Base-by-base conservation (phyloP, 2,797 vertebrate genomes). In the Ctenopoma multispine region DNA sequence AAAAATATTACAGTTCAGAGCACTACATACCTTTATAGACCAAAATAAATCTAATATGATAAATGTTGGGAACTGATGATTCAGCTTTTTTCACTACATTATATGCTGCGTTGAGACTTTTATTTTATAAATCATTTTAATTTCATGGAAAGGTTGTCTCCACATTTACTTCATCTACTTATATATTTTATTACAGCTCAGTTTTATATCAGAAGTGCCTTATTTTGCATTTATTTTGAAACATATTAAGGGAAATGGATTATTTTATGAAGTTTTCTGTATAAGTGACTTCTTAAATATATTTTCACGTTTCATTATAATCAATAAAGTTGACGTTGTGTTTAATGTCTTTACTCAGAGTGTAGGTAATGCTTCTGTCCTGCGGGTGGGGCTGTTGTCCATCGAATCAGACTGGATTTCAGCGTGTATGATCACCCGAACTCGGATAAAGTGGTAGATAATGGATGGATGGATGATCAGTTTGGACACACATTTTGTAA, bases 371-470 rank as follows among this genome's bases (percentile, higher is more conserved):
- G 3, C 23, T 18, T 70, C 23, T 77, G 71, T 63, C 79, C 89
- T 83, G 53, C 71, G 85, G 89, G 63, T 78, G 89, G 67, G 13
- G 63, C 63, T 83, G 61, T 78, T 76, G 44, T n/a, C 8, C 46
- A 8, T 63, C 38, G 15, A 46, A 62, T 47, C 8, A 36, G 0
- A 24, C 13, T 13, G 44, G 7, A 20, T n/a, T n/a, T 41, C 38
- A 40, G 40, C 17, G 36, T 13, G 36, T 10, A 38, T 38, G 36
- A 38, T 38, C 36, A 38, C 24, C n/a, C n/a, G n/a, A n/a, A n/a
- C n/a, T n/a, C n/a, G n/a, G n/a, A n/a, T n/a, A n/a, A n/a, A n/a
- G n/a, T n/a, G n/a, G n/a, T n/a, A n/a, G n/a, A n/a, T n/a, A n/a
- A n/a, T n/a, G n/a, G n/a, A n/a, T n/a, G n/a, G n/a, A n/a, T n/a